Conservation (phyloP, 1,140 invertebrate species). For the Homarus americanus region DNA sequence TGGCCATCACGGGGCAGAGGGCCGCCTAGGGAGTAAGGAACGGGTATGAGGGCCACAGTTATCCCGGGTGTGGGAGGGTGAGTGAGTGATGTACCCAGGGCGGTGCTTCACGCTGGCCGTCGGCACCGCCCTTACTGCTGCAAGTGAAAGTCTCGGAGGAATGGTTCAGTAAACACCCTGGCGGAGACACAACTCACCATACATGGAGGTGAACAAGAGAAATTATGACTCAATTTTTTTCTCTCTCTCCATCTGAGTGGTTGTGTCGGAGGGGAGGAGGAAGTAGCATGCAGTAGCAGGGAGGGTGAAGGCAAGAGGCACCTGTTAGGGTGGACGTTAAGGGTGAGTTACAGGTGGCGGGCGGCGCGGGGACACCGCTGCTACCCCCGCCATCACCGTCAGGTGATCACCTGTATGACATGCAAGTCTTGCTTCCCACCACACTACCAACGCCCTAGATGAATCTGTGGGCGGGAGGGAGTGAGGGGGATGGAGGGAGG, state of each 20-base stretch:
- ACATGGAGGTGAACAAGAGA: no score
- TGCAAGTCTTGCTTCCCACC: neutral
- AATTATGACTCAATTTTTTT: no score
- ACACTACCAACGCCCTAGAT: neutral
- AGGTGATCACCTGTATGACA: neutral
- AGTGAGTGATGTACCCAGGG: no score
- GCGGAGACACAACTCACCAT: no score
- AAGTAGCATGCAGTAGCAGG: neutral
- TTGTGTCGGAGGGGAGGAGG: neutral
- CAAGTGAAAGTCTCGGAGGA: neutral
- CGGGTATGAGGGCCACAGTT: neutral
- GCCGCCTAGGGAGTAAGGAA: no score
- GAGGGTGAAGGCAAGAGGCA: neutral
- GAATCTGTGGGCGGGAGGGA: neutral
- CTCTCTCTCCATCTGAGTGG: no score
- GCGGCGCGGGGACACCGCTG: no score
- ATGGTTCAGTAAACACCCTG: neutral
- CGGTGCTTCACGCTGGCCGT: no score
- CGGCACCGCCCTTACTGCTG: no score
- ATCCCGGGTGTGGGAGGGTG: neutral
- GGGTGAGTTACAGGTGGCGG: slow-evolving; percentile 11
- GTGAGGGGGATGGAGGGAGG: neutral
- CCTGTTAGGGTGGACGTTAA: slow-evolving; percentile 14
- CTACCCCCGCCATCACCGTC: neutral
- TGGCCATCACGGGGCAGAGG: neutral